Percentiles rank a stretch among this genome's conserved stretches.
These are phyloP conservation scores for Agonopterix alstromeriana DNA, from an alignment of 2,888 invertebrate genomes.

Conservation along the genomic window DNA sequence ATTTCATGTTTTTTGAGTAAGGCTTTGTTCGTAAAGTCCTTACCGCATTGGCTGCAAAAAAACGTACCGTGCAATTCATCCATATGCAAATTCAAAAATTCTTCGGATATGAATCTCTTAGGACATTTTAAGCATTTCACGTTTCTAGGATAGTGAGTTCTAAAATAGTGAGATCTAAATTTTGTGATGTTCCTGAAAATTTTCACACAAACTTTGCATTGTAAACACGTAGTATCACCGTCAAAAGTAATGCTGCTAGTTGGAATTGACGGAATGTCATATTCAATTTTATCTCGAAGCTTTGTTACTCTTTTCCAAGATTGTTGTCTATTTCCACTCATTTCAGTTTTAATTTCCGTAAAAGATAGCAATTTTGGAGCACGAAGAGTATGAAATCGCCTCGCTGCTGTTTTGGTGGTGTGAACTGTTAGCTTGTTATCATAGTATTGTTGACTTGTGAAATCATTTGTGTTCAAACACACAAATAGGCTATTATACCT, in stretches of 20 bases:
- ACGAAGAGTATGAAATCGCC: not conserved
- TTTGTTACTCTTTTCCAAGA: not conserved
- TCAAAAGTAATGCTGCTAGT: not conserved
- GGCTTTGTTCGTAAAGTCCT: slow-evolving; percentile 20
- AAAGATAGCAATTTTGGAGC: too few relatives aligned
- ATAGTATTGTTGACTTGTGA: slow-evolving; percentile 2
- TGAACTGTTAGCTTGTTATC: not conserved
- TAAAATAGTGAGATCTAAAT: slow-evolving; percentile 10
- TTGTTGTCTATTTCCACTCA: not conserved
- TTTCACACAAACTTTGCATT: slow-evolving; percentile 3
- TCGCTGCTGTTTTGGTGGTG: not conserved
- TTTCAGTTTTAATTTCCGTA: too few relatives aligned
- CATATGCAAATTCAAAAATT: slow-evolving; percentile 1
- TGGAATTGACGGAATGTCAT: slow-evolving; percentile 3
- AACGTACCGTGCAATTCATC: slow-evolving; percentile 14
- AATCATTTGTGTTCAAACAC: slow-evolving; percentile 1
- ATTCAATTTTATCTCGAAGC: not conserved
- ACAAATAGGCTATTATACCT: slow-evolving; percentile 1
- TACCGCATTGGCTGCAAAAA: slow-evolving; percentile 32
- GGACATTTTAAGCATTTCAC: slow-evolving; percentile 11
- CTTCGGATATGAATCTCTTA: slow-evolving; percentile 6
- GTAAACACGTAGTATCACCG: not conserved
- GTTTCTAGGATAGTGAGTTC: slow-evolving; percentile 12
- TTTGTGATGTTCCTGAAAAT: not conserved
- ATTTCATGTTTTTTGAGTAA: slow-evolving; percentile 25